Evolutionary conservation across 2,797 vertebrate species (phyloP).

Genomic region (Craterocephalus amniculus): DNA sequence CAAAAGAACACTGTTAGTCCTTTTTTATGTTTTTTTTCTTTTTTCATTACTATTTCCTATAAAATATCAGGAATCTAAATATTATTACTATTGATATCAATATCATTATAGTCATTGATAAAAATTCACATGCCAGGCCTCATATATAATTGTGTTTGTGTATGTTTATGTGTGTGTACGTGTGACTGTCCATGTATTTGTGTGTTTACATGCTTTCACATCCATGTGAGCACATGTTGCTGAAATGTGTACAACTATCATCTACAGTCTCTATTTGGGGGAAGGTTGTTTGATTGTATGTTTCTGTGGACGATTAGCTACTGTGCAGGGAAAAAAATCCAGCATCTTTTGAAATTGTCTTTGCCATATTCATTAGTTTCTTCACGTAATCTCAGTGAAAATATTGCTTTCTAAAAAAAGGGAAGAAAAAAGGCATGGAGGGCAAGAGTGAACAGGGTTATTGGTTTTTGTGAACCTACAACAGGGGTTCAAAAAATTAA

Average conservation of each 20-base stretch:
- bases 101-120: conserved; percentile 88
- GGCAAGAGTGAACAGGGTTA: conserved; percentile 77
- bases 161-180: conserved; percentile 39
- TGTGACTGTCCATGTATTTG: conserved; percentile 24
- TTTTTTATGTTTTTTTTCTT: conserved; percentile 80
- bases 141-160: conserved; percentile 81
- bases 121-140: conserved; percentile 91
- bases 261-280: conserved; percentile 81
- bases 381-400: conserved; percentile 87
- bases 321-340: conserved; percentile 85
- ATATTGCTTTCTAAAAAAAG: conserved; percentile 91
- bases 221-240: conserved; percentile 61
- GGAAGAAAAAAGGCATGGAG: conserved; percentile 83
- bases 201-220: conserved; percentile 55
- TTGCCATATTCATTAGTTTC: conserved; percentile 84
- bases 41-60: conserved; percentile 86
- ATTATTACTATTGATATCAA: conserved; percentile 89
- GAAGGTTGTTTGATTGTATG: conserved; percentile 82
- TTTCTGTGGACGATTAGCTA: conserved; percentile 85
- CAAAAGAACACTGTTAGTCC: conserved; percentile 87
- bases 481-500: conserved; percentile 67
- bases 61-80: conserved; percentile 91
- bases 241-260: conserved; percentile 80
- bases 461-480: conserved; percentile 75
- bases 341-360: conserved; percentile 89